phyloP scores from a whole-genome alignment of 2,888 invertebrate species.

The Anticlea derivata region DNA sequence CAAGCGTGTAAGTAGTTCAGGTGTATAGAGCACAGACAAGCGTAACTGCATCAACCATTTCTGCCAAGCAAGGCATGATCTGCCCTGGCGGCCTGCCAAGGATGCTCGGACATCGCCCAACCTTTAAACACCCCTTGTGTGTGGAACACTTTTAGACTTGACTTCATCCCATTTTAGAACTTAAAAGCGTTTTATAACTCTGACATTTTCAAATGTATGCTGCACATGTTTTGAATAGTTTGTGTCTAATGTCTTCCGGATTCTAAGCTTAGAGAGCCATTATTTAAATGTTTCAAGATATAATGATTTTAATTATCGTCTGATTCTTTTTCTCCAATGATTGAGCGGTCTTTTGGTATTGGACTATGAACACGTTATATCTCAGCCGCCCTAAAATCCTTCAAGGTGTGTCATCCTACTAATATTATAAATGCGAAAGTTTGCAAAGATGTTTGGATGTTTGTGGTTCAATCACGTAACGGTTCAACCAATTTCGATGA shows the following conservation, averaged over 20 bases:
- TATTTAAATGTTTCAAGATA: neutral
- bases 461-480: too few species aligned
- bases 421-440: too few species aligned
- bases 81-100: conserved; percentile 67
- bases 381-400: too few species aligned
- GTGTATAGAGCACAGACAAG: neutral
- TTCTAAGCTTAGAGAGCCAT: conserved; percentile 12
- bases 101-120: conserved; percentile 68
- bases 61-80: conserved; percentile 50
- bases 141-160: conserved; percentile 43
- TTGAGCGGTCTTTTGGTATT: too few species aligned
- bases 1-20: too few species aligned
- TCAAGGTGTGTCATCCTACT: too few species aligned
- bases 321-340: too few species aligned
- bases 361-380: too few species aligned
- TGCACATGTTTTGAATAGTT: conserved; percentile 15
- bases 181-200: conserved; percentile 52
- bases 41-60: conserved; percentile 35
- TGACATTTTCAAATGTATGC: conserved; percentile 35
- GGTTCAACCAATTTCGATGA: too few species aligned
- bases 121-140: conserved; percentile 57
- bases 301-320: neutral
- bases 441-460: too few species aligned
- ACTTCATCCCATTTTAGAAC: conserved; percentile 63
- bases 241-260: conserved; percentile 17